A percentile compares a stretch with the other conserved stretches of the same genome.
These are phyloP conservation scores for Mycalesis mineus DNA, from an alignment of 2,888 invertebrate genomes.

Conservation along the genomic window DNA sequence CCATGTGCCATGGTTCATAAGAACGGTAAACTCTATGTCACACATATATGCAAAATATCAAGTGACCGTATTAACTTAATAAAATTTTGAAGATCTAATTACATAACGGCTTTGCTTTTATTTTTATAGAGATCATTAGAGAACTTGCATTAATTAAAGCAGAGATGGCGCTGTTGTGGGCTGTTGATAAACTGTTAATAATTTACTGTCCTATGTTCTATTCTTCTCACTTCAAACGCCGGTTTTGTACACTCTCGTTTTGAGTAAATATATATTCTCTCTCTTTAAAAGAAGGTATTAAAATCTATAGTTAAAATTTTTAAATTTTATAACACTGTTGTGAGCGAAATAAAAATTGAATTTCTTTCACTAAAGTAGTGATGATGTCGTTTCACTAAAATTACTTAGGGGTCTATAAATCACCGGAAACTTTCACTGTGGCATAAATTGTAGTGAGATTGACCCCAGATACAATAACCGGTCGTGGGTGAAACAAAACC, in stretches of 20 bases:
- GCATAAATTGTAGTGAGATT: conserved; percentile 13
- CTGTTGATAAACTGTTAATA: no score
- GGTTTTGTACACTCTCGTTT: no score
- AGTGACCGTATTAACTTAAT: background rate
- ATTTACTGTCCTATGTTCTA: no score
- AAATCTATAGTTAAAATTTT: background rate
- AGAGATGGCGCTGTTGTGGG: no score
- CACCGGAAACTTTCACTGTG: conserved; percentile 19
- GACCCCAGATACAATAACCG: conserved; percentile 13
- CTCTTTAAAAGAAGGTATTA: no score
- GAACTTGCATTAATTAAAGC: no score
- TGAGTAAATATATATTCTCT: no score
- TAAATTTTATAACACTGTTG: no score
- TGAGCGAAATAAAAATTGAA: no score
- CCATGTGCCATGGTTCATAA: conserved; percentile 10
- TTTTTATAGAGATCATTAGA: no score
- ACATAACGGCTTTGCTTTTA: no score
- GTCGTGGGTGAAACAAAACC: conserved; percentile 3
- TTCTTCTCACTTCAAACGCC: no score
- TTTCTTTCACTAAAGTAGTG: conserved; percentile 1
- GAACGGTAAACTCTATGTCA: conserved; percentile 1
- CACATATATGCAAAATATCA: background rate
- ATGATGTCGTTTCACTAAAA: conserved; percentile 11
- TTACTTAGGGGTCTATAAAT: conserved; percentile 9
- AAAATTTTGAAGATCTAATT: background rate